Evolutionary conservation across 2,888 invertebrate species (phyloP), one percentile per base, ranked within the genome.

Genomic region (Zelleria hepariella): DNA sequence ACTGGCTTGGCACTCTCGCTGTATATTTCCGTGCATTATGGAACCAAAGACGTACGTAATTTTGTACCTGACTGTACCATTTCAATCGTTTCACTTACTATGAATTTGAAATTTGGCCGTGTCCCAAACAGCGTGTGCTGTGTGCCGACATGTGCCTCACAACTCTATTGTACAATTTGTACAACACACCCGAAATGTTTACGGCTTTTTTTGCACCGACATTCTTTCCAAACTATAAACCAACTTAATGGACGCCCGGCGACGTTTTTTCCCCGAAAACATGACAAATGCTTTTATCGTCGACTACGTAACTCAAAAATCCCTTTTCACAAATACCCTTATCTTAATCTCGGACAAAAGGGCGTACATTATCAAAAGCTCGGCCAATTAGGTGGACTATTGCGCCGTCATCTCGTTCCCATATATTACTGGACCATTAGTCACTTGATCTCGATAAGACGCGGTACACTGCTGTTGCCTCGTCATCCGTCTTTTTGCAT

Each of bases 401-500:
- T 75, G 77, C 77, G 66, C 58, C 74, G 75, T 79, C 77, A 78
- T 67, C 70, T 63, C 62, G 68, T 70, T 73, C 71, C 70, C 71
- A 74, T 75, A 69, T 68, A 71, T 62, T 62, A 60, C 62, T 21
- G 60, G 48, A 60, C 64, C 64, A 66, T 79, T 78, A 79, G 70
- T 79, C 78, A 77, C 74, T 68, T 67, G 62, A 59, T 78, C 78
- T 78, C 68, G 80, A 80, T 81, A 78, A 74, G 65, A 62, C 57
- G 57, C 61, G 60, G 60, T 68, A 68, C 71, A 69, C 67, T 71
- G 69, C 66, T 63, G 59, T 2, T 59, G 70, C 73, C 76, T 77
- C 75, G 64, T 78, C 78, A 79, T 73, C 69, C 63, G 69, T 69
- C 72, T 75, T 78, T 80, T 79, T 77, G 77, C 78, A 75, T 75